Base-by-base conservation (phyloP, 2,888 invertebrate genomes). In the Elysia crispata region DNA sequence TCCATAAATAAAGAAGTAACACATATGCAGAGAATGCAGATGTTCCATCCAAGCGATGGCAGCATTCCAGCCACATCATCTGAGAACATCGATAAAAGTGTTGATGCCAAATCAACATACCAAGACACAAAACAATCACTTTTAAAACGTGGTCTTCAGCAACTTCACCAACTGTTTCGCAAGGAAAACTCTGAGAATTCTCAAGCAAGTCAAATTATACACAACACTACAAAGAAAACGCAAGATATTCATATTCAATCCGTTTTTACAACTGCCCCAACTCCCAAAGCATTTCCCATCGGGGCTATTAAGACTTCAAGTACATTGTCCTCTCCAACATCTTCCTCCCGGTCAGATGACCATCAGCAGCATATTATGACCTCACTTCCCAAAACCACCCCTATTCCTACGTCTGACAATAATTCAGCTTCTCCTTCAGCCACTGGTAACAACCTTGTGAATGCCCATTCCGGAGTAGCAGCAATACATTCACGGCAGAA, bases 31-130 rank as follows among this genome's bases (percentile, higher is more conserved):
- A 28, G 41, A 13, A 70, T 33, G 25, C 77, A 62, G 3, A 70
- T 77, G 77, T 70, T 70, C 41, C 77, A 69, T 20, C 70, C 77
- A 11, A 41, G 60, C 1, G 70, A 77, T 13, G 25, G 70, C 25
- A 18, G 41, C 1, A 70, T 60, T 28, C n/a, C 57, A 20, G n/a
- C 28, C 30, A 1, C 23, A 23, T 15, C 30, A n/a, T n/a, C 75
- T 6, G 57, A 30, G 6, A 77, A 69, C 57, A 1, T 41, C 1
- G 76, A 49, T 15, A 30, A 41, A n/a, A 11, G 28, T 33, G 67
- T 41, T 41, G 41, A 69, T 11, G 18, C 41, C 1, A 28, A 31
- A 54, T 30, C 54, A 1, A 49, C n/a, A 23, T 31, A n/a, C 25
- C 1, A 23, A 25, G 25, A 18, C 15, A 54, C 25, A 13, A 30